phyloP scores from a whole-genome alignment of 2,113 vertebrate species.

The Crocuta crocuta region DNA sequence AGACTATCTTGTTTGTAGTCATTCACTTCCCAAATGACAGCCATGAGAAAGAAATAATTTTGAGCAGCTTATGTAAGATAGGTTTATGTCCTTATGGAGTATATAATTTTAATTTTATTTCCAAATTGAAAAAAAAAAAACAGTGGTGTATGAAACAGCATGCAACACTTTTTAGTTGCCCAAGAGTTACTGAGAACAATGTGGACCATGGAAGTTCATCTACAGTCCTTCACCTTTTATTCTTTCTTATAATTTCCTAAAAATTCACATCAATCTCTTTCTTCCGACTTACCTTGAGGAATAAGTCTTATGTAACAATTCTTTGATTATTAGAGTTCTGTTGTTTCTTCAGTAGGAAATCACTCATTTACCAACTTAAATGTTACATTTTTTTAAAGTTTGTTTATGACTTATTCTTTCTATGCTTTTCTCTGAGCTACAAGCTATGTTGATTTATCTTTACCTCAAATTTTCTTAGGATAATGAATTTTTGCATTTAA shows the following conservation, averaged over 20 bases:
- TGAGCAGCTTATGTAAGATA: neutral
- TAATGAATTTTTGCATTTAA: neutral
- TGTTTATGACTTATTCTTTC: neutral
- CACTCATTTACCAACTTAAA: slow-evolving; percentile 33
- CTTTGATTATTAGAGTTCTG: neutral
- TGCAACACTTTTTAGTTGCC: neutral
- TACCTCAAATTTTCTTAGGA: neutral
- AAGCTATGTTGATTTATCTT: neutral
- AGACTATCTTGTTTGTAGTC: neutral
- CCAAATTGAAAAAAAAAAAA: neutral
- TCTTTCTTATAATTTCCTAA: neutral
- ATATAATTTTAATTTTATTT: neutral
- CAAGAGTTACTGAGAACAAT: neutral
- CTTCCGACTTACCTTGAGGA: neutral
- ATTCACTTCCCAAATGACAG: neutral
- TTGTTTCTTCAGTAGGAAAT: neutral
- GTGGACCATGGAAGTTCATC: neutral
- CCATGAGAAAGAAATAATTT: neutral
- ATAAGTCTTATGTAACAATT: neutral
- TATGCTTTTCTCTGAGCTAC: neutral
- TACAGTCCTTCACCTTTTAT: neutral
- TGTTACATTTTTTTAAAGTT: neutral
- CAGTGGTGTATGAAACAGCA: neutral
- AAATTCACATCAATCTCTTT: neutral
- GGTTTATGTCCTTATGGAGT: neutral